Conservation (phyloP, 2,113 vertebrate species). For the Nothocercus julius region DNA sequence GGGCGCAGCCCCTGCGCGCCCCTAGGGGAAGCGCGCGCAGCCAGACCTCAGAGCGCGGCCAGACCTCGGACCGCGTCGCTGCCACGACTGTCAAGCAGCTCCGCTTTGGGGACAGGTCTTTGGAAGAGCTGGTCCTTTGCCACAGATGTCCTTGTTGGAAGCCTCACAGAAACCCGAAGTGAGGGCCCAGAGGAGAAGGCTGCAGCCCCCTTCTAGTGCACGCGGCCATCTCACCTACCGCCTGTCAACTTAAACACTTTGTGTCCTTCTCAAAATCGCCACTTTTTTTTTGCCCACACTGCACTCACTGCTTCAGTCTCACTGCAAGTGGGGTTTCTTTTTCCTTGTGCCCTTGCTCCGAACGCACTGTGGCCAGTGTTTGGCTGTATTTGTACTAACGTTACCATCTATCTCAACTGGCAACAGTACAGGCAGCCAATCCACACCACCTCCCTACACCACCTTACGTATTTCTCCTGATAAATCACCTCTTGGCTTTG, state of each 20-base stretch:
- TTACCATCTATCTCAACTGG: background rate
- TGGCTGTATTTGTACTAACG: background rate
- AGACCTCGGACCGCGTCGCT: too few relatives aligned
- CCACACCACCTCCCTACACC: background rate
- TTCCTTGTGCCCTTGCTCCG: accelerated
- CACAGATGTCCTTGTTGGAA: accelerated
- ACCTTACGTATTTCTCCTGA: accelerated
- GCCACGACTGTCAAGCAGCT: background rate
- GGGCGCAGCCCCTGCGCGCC: too few relatives aligned
- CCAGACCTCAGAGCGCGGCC: background rate
- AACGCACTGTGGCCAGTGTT: accelerated
- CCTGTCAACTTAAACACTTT: background rate
- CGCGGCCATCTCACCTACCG: background rate
- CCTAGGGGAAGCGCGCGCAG: accelerated
- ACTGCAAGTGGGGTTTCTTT: accelerated
- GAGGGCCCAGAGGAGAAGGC: background rate
- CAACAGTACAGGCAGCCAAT: background rate
- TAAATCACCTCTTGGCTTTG: background rate
- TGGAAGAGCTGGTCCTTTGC: too few relatives aligned
- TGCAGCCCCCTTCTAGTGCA: background rate
- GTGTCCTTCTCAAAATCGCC: accelerated
- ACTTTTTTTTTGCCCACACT: background rate
- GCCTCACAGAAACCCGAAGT: accelerated
- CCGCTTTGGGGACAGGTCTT: accelerated
- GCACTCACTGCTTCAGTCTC: accelerated